Evolutionary conservation across 2,113 vertebrate genomes (phyloP), one percentile per base, ranked within the genome.

Genomic region (Petroica traversi): DNA sequence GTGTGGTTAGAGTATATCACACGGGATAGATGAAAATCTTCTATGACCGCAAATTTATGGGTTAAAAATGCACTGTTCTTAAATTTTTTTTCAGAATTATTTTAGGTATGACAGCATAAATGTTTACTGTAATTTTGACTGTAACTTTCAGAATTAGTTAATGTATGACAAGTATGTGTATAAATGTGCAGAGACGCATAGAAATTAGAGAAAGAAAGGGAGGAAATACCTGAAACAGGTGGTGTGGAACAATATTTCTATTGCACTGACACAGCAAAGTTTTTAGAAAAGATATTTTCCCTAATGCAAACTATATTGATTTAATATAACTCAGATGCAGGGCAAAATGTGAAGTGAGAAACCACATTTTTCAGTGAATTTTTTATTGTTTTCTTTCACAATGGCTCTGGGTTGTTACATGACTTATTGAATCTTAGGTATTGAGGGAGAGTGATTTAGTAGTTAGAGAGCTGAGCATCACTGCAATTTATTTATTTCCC

Each of bases 311-410:
- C 23, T 43, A 0, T 69, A 43, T 62, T 79, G 18, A 51, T 81
- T 93, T 92, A 94, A 92, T 93, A 34, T 51, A 92, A 77, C 67
- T 92, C 58, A 83, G 68, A 83, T 66, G 58, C 55, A 58, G 64
- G 48, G 36, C 43, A 75, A 58, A 76, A 48, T 58, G 23, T 12
- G 14, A 54, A 79, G 63, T 79, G 74, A 69, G 61, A 87, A 77
- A 49, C 19, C 5, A 12, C 25, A 20, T 61, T 89, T 92, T 88
- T 84, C 45, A 55, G 62, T 40, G 40, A 55, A 54, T 66, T 58
- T 69, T 82, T 86, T 72, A 14, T 41, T 63, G 7, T 74, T 80
- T 92, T 54, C 58, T 84, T 94, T 78, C 0, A 1, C 49, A 0
- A 0, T 90, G 62, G 14, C 20, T 79, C 31, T 58, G 57, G 18